Percentiles rank a stretch among this genome's conserved stretches.
Evolutionary conservation across 2,888 invertebrate genomes (phyloP).

Genomic region (Harmothoe impar): DNA sequence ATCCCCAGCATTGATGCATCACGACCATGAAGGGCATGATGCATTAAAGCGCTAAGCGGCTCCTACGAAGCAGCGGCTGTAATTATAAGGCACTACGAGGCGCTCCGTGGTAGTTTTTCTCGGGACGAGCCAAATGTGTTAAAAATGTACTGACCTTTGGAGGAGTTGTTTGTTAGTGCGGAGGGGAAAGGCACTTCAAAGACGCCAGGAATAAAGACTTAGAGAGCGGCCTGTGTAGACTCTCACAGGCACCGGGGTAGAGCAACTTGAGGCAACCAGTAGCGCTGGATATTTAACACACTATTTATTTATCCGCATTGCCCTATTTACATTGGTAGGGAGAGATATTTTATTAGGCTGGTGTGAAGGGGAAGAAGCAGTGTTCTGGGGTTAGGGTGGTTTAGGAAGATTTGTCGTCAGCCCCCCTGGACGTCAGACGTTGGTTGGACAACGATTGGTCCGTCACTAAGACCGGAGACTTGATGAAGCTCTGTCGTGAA

Average conservation of each 20-base stretch:
- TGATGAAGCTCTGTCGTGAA: no score
- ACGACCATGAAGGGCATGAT: no score
- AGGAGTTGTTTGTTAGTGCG: neutral
- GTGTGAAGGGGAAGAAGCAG: no score
- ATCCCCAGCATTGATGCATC: no score
- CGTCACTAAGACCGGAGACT: no score
- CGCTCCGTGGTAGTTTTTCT: neutral
- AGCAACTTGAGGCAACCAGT: neutral
- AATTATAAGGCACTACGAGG: neutral
- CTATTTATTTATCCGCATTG: neutral
- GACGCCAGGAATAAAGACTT: neutral
- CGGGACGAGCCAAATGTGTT: slow-evolving; percentile 12
- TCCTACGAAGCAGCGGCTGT: no score
- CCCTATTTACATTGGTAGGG: neutral
- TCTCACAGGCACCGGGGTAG: no score
- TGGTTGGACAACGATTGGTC: no score
- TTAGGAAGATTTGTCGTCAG: no score
- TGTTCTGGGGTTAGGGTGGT: no score
- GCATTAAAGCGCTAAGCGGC: no score
- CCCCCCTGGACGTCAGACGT: no score
- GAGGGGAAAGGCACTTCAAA: slow-evolving; percentile 35
- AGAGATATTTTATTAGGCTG: neutral
- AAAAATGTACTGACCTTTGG: slow-evolving; percentile 50
- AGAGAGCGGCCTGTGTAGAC: neutral
- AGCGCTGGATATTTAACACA: neutral